Percentiles rank a stretch among this genome's conserved stretches.
Conservation (phyloP, 2,113 vertebrate genomes). For the Gasterosteus aculeatus region DNA sequence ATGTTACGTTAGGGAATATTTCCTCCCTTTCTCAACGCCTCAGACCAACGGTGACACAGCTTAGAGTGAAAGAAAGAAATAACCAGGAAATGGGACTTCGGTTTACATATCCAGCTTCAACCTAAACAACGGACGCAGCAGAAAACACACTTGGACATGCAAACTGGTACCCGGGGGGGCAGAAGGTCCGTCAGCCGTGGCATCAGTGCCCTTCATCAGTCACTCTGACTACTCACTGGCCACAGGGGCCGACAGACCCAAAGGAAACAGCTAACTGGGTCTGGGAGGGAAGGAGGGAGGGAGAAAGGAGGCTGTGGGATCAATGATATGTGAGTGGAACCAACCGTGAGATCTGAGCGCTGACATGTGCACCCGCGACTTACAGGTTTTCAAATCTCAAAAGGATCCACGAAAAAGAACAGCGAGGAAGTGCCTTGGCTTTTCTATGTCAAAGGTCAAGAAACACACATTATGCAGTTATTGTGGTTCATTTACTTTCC, state of each 20-base stretch:
- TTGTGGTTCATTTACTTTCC: not conserved
- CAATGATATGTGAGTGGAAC: conserved; percentile 10
- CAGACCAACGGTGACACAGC: not conserved
- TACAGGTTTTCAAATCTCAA: not conserved
- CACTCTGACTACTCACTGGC: conserved; percentile 26
- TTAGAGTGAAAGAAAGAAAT: not conserved
- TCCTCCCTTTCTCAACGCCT: not conserved
- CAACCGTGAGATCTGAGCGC: conserved; percentile 8
- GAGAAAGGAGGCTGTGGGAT: conserved; percentile 23
- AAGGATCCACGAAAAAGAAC: not conserved
- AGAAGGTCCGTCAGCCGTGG: conserved; percentile 33
- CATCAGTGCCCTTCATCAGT: conserved; percentile 47
- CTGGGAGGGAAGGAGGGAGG: not conserved
- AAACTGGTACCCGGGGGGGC: conserved; percentile 13
- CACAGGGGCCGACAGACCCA: conserved; percentile 44
- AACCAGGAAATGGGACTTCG: not conserved
- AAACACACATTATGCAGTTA: not conserved
- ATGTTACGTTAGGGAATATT: not conserved
- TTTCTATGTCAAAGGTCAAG: conserved; percentile 2
- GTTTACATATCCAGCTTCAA: not conserved
- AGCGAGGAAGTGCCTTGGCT: not conserved
- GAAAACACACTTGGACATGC: not conserved
- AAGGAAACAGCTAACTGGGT: conserved; percentile 38
- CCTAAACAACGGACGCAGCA: not conserved
- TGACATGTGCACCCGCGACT: not conserved